Evolutionary conservation across 2,113 vertebrate species (phyloP).

Genomic region (Myotis brandtii): DNA sequence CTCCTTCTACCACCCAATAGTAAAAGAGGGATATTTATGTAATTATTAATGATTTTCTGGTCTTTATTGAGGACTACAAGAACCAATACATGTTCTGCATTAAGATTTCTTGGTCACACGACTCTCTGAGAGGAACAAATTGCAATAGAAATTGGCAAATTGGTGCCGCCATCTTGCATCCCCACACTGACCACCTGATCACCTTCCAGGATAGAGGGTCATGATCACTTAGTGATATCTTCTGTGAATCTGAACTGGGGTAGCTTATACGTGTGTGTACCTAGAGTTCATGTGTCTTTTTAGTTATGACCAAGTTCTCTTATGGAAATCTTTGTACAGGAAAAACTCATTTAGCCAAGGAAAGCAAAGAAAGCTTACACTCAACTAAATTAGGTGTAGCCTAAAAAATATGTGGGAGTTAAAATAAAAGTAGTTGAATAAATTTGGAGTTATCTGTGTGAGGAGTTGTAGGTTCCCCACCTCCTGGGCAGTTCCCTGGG

Average conservation of each 20-base stretch:
- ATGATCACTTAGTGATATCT: not conserved
- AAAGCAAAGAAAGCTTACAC: not conserved
- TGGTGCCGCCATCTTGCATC: not conserved
- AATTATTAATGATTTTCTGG: not conserved
- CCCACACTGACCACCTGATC: not conserved
- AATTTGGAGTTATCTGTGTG: not conserved
- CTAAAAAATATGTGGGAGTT: not conserved
- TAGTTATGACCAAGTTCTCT: conserved; percentile 8
- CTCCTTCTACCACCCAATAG: not conserved
- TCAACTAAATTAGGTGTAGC: not conserved
- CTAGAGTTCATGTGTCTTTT: not conserved
- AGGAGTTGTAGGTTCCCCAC: not conserved
- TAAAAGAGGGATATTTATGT: conserved; percentile 25
- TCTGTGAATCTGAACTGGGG: not conserved
- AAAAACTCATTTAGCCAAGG: not conserved
- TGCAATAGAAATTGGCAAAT: not conserved
- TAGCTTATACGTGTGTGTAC: not conserved
- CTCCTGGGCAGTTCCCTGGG: not conserved
- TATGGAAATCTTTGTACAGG: not conserved
- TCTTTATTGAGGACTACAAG: not conserved
- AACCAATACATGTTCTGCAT: not conserved
- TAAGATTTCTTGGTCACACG: not conserved
- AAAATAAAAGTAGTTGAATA: conserved; percentile 37
- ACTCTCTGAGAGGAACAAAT: not conserved
- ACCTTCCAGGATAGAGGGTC: not conserved